Evolutionary conservation across 2,797 vertebrate genomes (phyloP).

Genomic region (Bryconaethiops microstoma): DNA sequence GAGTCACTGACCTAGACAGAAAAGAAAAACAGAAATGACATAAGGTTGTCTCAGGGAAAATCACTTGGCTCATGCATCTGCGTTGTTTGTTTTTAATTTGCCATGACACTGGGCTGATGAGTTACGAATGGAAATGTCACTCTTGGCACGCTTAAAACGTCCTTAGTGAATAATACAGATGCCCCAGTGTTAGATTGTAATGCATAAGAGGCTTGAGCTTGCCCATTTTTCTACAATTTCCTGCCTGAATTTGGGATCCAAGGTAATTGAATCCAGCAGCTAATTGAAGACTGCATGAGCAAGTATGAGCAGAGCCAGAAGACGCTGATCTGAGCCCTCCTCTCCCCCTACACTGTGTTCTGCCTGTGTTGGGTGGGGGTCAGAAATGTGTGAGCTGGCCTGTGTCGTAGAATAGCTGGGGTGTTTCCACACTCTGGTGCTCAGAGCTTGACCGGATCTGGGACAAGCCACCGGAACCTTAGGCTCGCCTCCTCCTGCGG

Average conservation of each 20-base stretch:
- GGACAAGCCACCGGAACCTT: constrained; percentile 54
- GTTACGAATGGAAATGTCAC: constrained; percentile 21
- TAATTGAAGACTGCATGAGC: constrained; percentile 4
- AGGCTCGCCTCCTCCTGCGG: background rate
- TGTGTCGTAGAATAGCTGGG: constrained; percentile 48
- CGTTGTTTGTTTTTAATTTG: constrained; percentile 22
- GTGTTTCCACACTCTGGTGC: constrained; percentile 39
- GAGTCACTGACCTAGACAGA: background rate
- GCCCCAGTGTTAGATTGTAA: background rate
- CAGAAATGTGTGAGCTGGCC: constrained; percentile 43
- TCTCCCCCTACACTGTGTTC: constrained; percentile 10
- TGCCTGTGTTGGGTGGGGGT: constrained; percentile 24
- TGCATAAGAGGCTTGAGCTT: background rate
- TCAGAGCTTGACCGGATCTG: constrained; percentile 57
- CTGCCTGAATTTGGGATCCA: constrained; percentile 4
- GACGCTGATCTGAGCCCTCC: constrained; percentile 14
- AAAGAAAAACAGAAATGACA: background rate
- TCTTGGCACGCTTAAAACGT: background rate
- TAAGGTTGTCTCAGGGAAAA: background rate
- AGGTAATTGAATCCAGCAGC: constrained; percentile 2
- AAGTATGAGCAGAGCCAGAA: background rate
- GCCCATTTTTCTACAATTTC: constrained; percentile 15
- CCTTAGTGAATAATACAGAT: constrained; percentile 3
- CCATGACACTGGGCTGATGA: background rate
- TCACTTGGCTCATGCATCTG: background rate